Evolutionary conservation across 2,113 vertebrate genomes (phyloP).

Genomic region (Procavia capensis): DNA sequence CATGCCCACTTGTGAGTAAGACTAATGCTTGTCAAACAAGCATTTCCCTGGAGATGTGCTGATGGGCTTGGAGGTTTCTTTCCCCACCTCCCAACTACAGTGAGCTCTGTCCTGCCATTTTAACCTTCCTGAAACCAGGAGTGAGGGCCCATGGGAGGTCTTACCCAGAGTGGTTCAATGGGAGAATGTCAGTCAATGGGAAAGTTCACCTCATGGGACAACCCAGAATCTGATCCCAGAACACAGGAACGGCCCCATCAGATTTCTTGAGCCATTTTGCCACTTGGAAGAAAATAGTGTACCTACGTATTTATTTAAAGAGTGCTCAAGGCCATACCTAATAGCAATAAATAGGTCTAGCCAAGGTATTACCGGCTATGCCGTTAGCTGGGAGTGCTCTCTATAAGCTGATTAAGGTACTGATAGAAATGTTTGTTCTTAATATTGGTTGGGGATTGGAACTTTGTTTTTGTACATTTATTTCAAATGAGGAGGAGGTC

Average conservation of each 20-base stretch:
- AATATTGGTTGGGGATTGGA: conserved; percentile 86
- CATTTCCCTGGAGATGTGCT: not conserved
- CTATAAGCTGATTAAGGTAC: conserved; percentile 91
- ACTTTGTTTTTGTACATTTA: conserved; percentile 84
- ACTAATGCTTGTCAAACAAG: not conserved
- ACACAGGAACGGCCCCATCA: conserved; percentile 84
- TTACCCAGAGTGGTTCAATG: not conserved
- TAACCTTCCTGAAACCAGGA: conserved; percentile 42
- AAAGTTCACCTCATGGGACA: conserved; percentile 80
- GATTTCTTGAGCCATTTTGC: conserved; percentile 87
- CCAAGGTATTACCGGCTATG: conserved; percentile 80
- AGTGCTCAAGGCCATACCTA: conserved; percentile 85
- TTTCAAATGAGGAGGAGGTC: conserved; percentile 83
- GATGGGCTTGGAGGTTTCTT: not conserved
- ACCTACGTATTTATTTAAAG: conserved; percentile 89
- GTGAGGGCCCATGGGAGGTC: not conserved
- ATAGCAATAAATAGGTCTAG: conserved; percentile 87
- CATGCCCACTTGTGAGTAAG: not conserved
- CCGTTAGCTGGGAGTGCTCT: conserved; percentile 92
- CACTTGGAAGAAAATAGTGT: conserved; percentile 85
- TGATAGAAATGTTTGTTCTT: conserved; percentile 88
- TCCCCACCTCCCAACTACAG: conserved; percentile 1
- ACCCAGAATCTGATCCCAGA: conserved; percentile 76
- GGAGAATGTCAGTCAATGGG: conserved; percentile 48
- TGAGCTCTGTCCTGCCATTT: not conserved